Base-by-base conservation (phyloP, 2,888 invertebrate species). In the Trissonchulus latispiculum region DNA sequence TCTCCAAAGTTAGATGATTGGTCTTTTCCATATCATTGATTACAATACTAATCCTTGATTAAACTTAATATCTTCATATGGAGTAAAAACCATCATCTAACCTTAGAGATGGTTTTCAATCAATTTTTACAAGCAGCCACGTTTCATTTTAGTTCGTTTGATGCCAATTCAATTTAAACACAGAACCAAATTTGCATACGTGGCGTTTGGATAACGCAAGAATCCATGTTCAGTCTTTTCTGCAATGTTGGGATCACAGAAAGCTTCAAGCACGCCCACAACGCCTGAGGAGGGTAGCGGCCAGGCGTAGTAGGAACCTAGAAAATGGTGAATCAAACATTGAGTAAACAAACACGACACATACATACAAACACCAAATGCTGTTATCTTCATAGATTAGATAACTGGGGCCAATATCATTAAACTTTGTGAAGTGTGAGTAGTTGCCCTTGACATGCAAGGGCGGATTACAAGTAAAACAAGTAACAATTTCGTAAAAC, bases 271-370 rank as follows among this genome's bases (percentile, higher is more conserved):
- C 2, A 85, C 80, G 1, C 84, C 82, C 71, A 85, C 80, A 31
- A 85, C 80, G 15, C 85, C 85, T 33, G 85, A 82, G 8, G 84
- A 84, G 8, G 85, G 85, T 67, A 85, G 76, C 0, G 84, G 84
- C 77, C 80, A 79, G 1, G 82, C 80, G 29, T 77, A n/a, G n/a
- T n/a, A n/a, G n/a, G n/a, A n/a, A n/a, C n/a, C n/a, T n/a, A n/a
- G 77, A 77, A 83, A 84, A 15, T 78, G 78, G 71, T 78, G 83
- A 83, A 74, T 8, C 76, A 73, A 62, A 72, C 15, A 71, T 3
- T n/a, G 1, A 2, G 36, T 66, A 66, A 36, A 48, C 23, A 3
- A 64, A 3, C 61, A 70, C n/a, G 8, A 71, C 29, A 73, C 28
- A 15, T 15, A 72, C 70, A 71, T 8, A 68, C 8, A 3, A 69